These are phyloP conservation scores for Papilio xuthus DNA, from an alignment of 1,140 invertebrate species.

Conservation along the genomic window DNA sequence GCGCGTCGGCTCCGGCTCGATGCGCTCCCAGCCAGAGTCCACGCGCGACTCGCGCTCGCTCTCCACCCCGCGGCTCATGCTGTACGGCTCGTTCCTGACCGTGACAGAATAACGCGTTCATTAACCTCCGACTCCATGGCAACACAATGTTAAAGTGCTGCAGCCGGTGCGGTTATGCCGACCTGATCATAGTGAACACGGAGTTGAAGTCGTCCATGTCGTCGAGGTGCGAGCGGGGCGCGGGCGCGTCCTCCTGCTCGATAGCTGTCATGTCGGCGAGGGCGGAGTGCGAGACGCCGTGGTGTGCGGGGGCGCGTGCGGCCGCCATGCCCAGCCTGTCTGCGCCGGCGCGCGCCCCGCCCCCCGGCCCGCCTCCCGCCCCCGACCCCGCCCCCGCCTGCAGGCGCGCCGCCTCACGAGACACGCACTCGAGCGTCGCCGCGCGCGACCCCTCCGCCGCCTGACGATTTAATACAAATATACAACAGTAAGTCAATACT, in stretches of 20 bases:
- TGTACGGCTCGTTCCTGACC: constrained; percentile 69
- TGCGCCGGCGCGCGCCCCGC: constrained; percentile 90
- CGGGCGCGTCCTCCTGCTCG: constrained; percentile 87
- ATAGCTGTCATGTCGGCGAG: constrained; percentile 96
- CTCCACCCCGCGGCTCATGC: constrained; percentile 44
- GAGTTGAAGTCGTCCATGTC: constrained; percentile 77
- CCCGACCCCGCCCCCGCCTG: constrained; percentile 84
- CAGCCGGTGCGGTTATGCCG: background rate
- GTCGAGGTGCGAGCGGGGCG: constrained; percentile 49
- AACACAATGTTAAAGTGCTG: no score
- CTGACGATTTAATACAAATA: constrained; percentile 61
- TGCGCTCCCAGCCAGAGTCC: constrained; percentile 62
- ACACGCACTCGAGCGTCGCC: constrained; percentile 65
- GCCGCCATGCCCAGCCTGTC: constrained; percentile 97
- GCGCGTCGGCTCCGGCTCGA: constrained; percentile 65
- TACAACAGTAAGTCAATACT: no score
- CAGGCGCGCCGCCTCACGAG: constrained; percentile 88
- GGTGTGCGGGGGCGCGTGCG: constrained; percentile 56
- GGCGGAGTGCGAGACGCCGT: constrained; percentile 93
- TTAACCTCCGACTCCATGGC: background rate
- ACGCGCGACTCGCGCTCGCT: constrained; percentile 49
- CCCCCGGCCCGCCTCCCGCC: constrained; percentile 87
- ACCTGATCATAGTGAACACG: constrained; percentile 82
- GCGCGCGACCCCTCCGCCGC: constrained; percentile 73
- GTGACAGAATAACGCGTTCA: no score